phyloP scores from a whole-genome alignment of 2,797 vertebrate species.

The Zonotrichia albicollis region DNA sequence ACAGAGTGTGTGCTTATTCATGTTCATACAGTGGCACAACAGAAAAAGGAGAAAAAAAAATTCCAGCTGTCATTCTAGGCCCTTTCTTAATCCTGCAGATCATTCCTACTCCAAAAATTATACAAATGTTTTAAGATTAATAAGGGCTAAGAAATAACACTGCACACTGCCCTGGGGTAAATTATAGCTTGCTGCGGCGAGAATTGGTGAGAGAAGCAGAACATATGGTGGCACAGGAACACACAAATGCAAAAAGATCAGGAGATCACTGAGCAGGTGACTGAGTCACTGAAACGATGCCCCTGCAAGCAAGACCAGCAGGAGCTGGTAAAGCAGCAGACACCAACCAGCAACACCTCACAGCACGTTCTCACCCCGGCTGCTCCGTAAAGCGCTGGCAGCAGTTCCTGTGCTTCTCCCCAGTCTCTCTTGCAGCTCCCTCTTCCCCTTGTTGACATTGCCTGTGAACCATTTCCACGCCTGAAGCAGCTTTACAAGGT shows the following conservation, averaged over 20 bases:
- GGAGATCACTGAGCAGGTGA: not conserved
- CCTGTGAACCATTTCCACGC: not conserved
- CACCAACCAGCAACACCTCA: not conserved
- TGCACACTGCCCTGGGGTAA: not conserved
- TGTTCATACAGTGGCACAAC: not conserved
- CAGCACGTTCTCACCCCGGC: not conserved
- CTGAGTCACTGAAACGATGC: not conserved
- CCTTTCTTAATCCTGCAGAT: not conserved
- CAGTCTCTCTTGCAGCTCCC: not conserved
- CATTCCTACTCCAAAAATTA: not conserved
- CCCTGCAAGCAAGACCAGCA: not conserved
- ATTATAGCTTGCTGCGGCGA: not conserved
- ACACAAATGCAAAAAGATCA: not conserved
- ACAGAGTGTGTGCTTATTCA: not conserved
- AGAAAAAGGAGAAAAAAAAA: not conserved
- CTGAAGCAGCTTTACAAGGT: slow-evolving; percentile 13
- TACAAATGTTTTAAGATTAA: not conserved
- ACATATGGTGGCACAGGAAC: not conserved
- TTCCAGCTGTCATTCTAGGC: not conserved
- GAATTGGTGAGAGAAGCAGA: not conserved
- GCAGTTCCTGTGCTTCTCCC: slow-evolving; percentile 6
- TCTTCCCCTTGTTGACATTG: slow-evolving; percentile 32
- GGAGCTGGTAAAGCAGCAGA: not conserved
- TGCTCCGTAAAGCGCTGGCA: not conserved
- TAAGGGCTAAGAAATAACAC: not conserved